Conservation (phyloP, 1,140 invertebrate species). For the Drosophila oshimai region DNA sequence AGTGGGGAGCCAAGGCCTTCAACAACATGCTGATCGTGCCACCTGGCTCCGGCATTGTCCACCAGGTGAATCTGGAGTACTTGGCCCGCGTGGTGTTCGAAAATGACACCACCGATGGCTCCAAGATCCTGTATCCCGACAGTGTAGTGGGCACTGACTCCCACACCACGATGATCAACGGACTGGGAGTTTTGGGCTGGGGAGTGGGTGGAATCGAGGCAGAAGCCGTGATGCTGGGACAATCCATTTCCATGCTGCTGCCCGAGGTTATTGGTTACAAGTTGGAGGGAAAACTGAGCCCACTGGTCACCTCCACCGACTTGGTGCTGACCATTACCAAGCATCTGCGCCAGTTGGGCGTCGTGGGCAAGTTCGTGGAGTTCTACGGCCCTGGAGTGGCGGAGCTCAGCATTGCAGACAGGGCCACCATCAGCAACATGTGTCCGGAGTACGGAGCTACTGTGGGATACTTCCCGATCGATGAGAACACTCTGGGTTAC, state of each 20-base stretch:
- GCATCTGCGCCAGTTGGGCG: conserved; percentile 96
- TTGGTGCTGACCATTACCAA: conserved; percentile 98
- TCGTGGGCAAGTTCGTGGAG: conserved; percentile 99
- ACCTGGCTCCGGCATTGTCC: conserved; percentile 98
- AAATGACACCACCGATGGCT: conserved; percentile 82
- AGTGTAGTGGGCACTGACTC: conserved; percentile 99
- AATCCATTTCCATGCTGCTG: conserved; percentile 97
- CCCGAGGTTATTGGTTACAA: conserved; percentile 98
- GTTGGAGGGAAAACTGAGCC: conserved; percentile 90
- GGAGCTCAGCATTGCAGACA: conserved; percentile 95
- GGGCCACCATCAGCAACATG: conserved; percentile 98
- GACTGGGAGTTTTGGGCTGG: conserved; percentile 91
- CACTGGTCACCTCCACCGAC: conserved; percentile 97
- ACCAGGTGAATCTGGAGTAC: conserved; percentile 99
- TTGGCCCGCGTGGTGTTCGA: conserved; percentile 97
- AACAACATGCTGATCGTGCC: conserved; percentile 98
- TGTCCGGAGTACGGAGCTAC: conserved; percentile 99
- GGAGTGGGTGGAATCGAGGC: conserved; percentile 90
- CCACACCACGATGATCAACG: conserved; percentile 99
- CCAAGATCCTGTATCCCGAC: conserved; percentile 92
- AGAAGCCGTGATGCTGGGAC: conserved; percentile 96
- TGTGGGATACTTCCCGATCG: conserved; percentile 97
- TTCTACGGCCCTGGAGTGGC: conserved; percentile 97
- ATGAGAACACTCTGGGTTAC: conserved; percentile 92
- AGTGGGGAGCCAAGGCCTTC: conserved; percentile 97